Base-by-base conservation (phyloP, 1,140 invertebrate genomes). In the Drosophila bocqueti region DNA sequence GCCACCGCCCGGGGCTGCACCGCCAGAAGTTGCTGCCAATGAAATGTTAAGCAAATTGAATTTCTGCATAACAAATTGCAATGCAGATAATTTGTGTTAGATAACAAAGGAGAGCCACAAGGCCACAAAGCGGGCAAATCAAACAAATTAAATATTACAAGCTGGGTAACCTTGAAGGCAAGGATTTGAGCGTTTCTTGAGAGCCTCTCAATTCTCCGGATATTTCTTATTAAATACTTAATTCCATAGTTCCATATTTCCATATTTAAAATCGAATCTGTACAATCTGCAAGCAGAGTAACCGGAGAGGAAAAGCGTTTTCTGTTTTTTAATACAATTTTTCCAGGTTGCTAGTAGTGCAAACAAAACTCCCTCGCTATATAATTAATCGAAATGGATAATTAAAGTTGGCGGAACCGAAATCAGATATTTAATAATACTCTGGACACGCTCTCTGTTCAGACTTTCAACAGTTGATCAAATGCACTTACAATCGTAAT, bases 1-100 rank as follows among this genome's bases (percentile, higher is more conserved):
- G 52, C 66, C 69, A 73, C 43, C 45, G 69, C 69, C 54, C 38
- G 54, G 45, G 80, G 71, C 79, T 58, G 60, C 42, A 65, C 65
- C 80, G 80, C 84, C 84, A 79, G 81, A 84, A 90, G 81, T 81
- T 72, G 67, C 68, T 73, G 65, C 84, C 86, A 89, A 84, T 90
- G 85, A 89, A 90, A 90, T 90, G 85, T 76, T 85, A 81, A 71
- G 71, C 71, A 89, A 89, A 89, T 89, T 90, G 69, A 85, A 90
- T 90, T 84, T 85, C 73, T 85, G 78, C 84, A 90, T 90, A 81
- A 79, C 81, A 85, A 90, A 79, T 79, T 87, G 80, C 77, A 75
- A 62, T 68, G 82, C 77, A 81, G 73, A 83, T 87, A 83, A 83
- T 83, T 80, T 80, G 55, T 73, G 72, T 73, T 67, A 58, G 63